Conservation (phyloP, 37 sponge, comb jelly and placozoan genomes). For the Agelas oroides region DNA sequence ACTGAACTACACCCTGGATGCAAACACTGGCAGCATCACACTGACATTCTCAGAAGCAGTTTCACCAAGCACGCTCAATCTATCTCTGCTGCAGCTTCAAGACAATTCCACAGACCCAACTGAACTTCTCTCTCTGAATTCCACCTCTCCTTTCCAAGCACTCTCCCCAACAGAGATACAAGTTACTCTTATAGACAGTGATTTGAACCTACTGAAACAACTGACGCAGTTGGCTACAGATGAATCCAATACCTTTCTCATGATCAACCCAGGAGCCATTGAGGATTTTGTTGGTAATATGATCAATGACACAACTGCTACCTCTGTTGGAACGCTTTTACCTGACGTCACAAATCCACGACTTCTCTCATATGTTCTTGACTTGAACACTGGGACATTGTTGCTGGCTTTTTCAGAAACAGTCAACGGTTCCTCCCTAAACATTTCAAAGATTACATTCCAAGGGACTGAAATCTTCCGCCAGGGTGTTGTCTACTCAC, state of each 20-base stretch:
- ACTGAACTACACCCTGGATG: conserved; percentile 70
- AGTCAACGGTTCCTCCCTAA: conserved; percentile 68
- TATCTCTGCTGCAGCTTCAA: conserved; percentile 34
- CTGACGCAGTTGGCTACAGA: conserved; percentile 38
- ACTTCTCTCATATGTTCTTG: conserved; percentile 55
- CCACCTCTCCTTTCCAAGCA: not conserved
- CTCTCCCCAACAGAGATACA: conserved; percentile 25
- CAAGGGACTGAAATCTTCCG: conserved; percentile 63
- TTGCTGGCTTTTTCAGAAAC: conserved; percentile 83
- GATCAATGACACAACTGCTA: conserved; percentile 45
- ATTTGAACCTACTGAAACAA: conserved; percentile 68
- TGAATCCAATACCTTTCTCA: conserved; percentile 56
- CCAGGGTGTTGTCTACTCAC: conserved; percentile 38
- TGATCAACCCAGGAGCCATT: conserved; percentile 18
- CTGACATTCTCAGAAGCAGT: conserved; percentile 85
- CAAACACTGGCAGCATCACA: conserved; percentile 46
- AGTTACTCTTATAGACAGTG: conserved; percentile 45
- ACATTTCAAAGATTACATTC: conserved; percentile 44
- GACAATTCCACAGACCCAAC: conserved; percentile 12
- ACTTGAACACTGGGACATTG: conserved; percentile 68
- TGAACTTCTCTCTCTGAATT: conserved; percentile 24
- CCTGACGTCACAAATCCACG: conserved; percentile 56
- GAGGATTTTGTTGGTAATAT: conserved; percentile 58
- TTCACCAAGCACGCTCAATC: conserved; percentile 32
- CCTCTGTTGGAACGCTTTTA: conserved; percentile 23